Evolutionary conservation across 2,113 vertebrate genomes (phyloP).

Genomic region (Platichthys stellatus): DNA sequence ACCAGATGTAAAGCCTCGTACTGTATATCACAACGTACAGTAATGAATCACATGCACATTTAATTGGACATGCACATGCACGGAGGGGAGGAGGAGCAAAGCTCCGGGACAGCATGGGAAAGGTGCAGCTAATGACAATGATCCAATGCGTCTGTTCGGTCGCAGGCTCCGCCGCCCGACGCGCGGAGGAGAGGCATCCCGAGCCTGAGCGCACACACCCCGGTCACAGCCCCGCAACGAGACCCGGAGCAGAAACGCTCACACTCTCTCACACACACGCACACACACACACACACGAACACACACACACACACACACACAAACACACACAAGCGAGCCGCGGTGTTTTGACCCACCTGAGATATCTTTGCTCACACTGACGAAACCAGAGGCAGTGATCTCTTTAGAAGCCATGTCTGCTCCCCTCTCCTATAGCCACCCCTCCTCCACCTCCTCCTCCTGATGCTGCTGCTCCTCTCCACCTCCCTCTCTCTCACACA

Average conservation of each 20-base stretch:
- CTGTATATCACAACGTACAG: constrained; percentile 5
- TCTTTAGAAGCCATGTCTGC: constrained; percentile 84
- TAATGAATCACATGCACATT: constrained; percentile 38
- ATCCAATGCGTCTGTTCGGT: constrained; percentile 64
- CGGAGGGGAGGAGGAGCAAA: constrained; percentile 7
- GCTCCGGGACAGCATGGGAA: constrained; percentile 38
- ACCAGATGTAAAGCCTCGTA: constrained; percentile 23
- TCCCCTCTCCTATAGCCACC: constrained; percentile 55
- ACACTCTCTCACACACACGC: not conserved
- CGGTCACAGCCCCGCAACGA: constrained; percentile 23
- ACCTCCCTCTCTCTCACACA: constrained; percentile 14
- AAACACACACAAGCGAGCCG: not conserved
- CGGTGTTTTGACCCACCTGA: constrained; percentile 77
- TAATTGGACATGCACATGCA: constrained; percentile 23
- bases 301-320: not conserved
- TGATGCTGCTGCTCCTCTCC: not conserved
- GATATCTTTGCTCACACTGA: constrained; percentile 78
- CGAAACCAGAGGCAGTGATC: constrained; percentile 75
- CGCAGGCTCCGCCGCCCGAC: constrained; percentile 46
- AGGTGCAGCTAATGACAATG: constrained; percentile 60
- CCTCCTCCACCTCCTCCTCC: constrained; percentile 40
- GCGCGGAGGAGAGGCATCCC: constrained; percentile 40
- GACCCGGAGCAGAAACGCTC: constrained; percentile 9
- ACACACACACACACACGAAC: no score
- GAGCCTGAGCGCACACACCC: constrained; percentile 34